Evolutionary conservation across 2,888 invertebrate species (phyloP), one percentile per base, ranked within the genome.

Genomic region (Noctua pronuba): DNA sequence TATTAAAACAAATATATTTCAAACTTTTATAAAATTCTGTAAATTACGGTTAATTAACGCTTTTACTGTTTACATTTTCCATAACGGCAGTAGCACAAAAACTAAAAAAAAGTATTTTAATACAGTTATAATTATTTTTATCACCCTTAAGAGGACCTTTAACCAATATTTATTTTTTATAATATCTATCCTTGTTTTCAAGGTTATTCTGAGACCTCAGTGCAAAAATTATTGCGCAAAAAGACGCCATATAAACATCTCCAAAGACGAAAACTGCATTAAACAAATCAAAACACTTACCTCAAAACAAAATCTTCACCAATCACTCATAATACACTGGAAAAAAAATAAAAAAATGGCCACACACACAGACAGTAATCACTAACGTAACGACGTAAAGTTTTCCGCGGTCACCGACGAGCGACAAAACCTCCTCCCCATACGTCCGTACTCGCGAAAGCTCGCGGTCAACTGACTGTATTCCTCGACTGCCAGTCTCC

Each of bases 391-490:
- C 69, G 76, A 87, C 94, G 93, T 92, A 96, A 96, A 96, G 92
- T 96, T 96, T 96, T 95, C 82, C 95, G 95, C 85, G 86, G 80
- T 84, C 70, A 52, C 68, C 74, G 80, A 73, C 62, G 73, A 83
- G 75, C 72, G 65, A 83, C 67, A 82, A 81, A 78, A 88, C 76
- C 83, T 67, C 79, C 90, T 91, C 91, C 81, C 77, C 66, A 86
- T 75, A 91, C 93, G 92, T 88, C 91, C 82, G 64, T 88, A 90
- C 94, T 91, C 96, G 96, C 95, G 95, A 94, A 93, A 92, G 92
- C 93, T 95, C 96, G 96, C 96, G 96, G 96, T 93, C 94, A 94
- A 96, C 96, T 96, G 95, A 95, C 87, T 91, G 91, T 92, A 90
- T 92, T 93, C 91, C 91, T 91, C 88, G 90, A 89, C 85, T 91